Percentiles rank a stretch among this genome's conserved stretches.
These are phyloP conservation scores for Atlantisia rogersi DNA, from an alignment of 2,113 vertebrate genomes.

Conservation along the genomic window DNA sequence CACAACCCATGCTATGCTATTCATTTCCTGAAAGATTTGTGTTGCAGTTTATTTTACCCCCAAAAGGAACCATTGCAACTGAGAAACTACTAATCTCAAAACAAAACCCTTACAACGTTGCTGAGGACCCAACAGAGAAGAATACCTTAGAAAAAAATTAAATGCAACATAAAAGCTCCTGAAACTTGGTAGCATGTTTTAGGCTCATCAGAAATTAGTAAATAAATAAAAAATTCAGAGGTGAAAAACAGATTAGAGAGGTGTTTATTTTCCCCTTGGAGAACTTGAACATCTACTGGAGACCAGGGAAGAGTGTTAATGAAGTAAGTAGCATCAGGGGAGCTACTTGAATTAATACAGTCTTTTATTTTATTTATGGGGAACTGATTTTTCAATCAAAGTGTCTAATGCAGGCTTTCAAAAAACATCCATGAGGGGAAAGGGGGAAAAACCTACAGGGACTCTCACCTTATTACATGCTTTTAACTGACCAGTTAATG, in stretches of 20 bases:
- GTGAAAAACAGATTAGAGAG: not conserved
- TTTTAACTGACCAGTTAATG: not conserved
- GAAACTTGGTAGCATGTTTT: not conserved
- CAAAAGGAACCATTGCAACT: not conserved
- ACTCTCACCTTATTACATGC: not conserved
- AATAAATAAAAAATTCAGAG: conserved; percentile 1
- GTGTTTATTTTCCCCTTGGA: conserved; percentile 39
- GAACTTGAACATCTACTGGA: not conserved
- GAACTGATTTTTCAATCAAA: not conserved
- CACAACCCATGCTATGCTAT: not conserved
- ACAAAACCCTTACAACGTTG: not conserved
- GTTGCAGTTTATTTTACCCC: not conserved
- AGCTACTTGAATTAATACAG: conserved; percentile 19
- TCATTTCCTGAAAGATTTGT: not conserved
- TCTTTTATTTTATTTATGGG: conserved; percentile 32
- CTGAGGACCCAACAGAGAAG: not conserved
- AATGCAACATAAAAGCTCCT: conserved; percentile 2
- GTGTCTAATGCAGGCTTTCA: not conserved
- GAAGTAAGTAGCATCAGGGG: not conserved
- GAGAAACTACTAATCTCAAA: not conserved
- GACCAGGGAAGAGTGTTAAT: conserved; percentile 26
- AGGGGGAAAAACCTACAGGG: not conserved
- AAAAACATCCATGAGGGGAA: not conserved
- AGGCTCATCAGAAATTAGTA: not conserved
- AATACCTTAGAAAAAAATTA: not conserved